A percentile compares a stretch with the other conserved stretches of the same genome.
These are phyloP conservation scores for Meteorus colon DNA, from an alignment of 2,888 invertebrate genomes.

Conservation along the genomic window DNA sequence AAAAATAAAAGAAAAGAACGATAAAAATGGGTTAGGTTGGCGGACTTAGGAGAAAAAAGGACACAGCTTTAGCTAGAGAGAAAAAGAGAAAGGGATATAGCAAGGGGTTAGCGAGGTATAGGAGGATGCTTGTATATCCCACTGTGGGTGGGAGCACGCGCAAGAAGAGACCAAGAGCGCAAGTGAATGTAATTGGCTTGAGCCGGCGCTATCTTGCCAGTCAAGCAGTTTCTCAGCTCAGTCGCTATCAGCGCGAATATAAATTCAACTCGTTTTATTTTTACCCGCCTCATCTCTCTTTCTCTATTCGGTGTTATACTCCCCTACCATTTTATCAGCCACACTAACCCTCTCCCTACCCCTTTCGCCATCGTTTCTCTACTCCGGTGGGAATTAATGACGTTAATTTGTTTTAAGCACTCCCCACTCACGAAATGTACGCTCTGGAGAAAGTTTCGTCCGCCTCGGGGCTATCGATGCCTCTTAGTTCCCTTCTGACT, in stretches of 20 bases:
- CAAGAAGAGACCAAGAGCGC: constrained; percentile 55
- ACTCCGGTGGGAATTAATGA: constrained; percentile 59
- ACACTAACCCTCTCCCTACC: constrained; percentile 20
- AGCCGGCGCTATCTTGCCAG: constrained; percentile 67
- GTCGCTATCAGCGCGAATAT: constrained; percentile 69
- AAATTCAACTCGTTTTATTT: constrained; percentile 67
- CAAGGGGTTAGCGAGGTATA: background rate
- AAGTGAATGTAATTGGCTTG: constrained; percentile 71
- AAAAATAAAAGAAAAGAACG: constrained; percentile 22
- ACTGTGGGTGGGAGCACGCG: constrained; percentile 46
- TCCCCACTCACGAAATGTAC: constrained; percentile 8
- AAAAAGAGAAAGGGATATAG: constrained; percentile 28
- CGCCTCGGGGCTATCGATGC: constrained; percentile 53
- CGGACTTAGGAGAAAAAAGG: constrained; percentile 53
- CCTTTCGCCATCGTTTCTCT: constrained; percentile 34
- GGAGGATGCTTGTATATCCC: background rate
- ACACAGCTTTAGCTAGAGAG: constrained; percentile 53
- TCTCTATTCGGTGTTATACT: constrained; percentile 42
- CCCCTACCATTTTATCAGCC: constrained; percentile 20
- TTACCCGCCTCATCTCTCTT: constrained; percentile 43
- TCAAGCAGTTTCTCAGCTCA: constrained; percentile 69
- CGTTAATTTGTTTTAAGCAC: constrained; percentile 65
- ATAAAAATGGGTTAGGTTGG: constrained; percentile 23
- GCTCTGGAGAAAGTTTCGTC: constrained; percentile 53
- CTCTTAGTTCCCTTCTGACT: constrained; percentile 37